A percentile compares a stretch with the other conserved stretches of the same genome.
Evolutionary conservation across 2,888 invertebrate genomes (phyloP).

Genomic region (Synanthedon vespiformis): DNA sequence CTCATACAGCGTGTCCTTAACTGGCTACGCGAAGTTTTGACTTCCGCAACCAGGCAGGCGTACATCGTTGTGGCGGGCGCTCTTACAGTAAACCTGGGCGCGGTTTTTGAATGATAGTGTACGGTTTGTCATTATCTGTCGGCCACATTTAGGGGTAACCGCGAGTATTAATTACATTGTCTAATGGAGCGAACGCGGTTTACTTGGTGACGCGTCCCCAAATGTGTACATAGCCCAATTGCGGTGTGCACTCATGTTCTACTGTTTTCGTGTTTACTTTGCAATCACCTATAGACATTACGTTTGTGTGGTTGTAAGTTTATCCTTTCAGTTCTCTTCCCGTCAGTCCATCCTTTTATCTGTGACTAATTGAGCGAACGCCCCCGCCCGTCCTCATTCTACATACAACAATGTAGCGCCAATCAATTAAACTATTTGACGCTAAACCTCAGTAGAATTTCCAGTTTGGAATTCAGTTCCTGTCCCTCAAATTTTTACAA

Average conservation of each 20-base stretch:
- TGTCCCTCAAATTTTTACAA: too few relatives aligned
- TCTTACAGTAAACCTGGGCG: conserved; percentile 22
- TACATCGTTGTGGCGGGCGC: conserved; percentile 6
- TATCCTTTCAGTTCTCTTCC: conserved; percentile 29
- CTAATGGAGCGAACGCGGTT: conserved; percentile 56
- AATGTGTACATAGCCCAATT: conserved; percentile 38
- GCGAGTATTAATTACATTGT: conserved; percentile 64
- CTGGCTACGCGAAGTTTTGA: too few relatives aligned
- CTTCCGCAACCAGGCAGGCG: too few relatives aligned
- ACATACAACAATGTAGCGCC: conserved; percentile 23
- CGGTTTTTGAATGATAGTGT: conserved; percentile 41
- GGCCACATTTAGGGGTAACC: conserved; percentile 58
- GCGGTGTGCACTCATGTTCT: conserved; percentile 3
- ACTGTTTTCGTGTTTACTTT: background rate
- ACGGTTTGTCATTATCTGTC: conserved; percentile 44
- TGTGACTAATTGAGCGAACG: conserved; percentile 37
- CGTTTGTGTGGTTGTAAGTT: background rate
- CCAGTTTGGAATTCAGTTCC: background rate
- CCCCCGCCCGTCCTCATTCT: conserved; percentile 16
- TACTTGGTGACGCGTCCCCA: conserved; percentile 37
- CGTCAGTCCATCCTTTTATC: conserved; percentile 35
- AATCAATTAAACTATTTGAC: conserved; percentile 27
- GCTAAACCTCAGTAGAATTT: background rate
- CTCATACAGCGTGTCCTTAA: too few relatives aligned
- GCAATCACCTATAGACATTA: background rate